A percentile compares a stretch with the other conserved stretches of the same genome.
These are phyloP conservation scores for Aurelia sp. DNA, from an alignment of 30 jellyfish, hydroid and myxozoan genomes.

Conservation along the genomic window DNA sequence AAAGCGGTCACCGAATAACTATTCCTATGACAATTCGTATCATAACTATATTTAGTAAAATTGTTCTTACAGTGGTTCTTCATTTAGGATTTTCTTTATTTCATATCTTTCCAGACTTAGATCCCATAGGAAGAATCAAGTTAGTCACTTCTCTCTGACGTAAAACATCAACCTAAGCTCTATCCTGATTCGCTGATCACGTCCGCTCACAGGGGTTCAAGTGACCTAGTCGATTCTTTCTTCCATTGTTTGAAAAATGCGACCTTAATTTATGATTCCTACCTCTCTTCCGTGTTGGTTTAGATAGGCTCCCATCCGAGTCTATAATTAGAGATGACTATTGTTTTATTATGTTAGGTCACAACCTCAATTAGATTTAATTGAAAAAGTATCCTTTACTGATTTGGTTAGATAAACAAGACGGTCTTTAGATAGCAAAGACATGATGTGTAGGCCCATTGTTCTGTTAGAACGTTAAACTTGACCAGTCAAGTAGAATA, in stretches of 20 bases:
- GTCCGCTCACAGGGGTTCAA: slow-evolving; percentile 25
- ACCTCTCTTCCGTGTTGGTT: slow-evolving; percentile 48
- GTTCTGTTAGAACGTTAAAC: too few relatives aligned
- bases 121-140: neutral
- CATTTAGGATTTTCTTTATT: too few relatives aligned
- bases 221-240: neutral
- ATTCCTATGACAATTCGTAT: too few relatives aligned
- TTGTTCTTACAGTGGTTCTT: too few relatives aligned
- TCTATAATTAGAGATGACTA: neutral
- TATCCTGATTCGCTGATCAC: slow-evolving; percentile 18
- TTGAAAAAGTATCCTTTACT: neutral
- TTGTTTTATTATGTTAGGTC: neutral
- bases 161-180: neutral
- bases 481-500: too few relatives aligned
- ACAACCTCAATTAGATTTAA: slow-evolving; percentile 23
- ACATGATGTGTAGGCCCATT: too few relatives aligned
- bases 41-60: too few relatives aligned
- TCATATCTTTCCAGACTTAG: too few relatives aligned
- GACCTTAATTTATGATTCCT: slow-evolving; percentile 17
- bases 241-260: neutral
- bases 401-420: neutral
- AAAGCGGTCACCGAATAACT: too few relatives aligned
- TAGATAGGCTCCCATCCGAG: neutral
- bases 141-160: slow-evolving; percentile 26
- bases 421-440: too few relatives aligned